Conservation (phyloP, 2,888 invertebrate genomes). For the Beris chalybata region DNA sequence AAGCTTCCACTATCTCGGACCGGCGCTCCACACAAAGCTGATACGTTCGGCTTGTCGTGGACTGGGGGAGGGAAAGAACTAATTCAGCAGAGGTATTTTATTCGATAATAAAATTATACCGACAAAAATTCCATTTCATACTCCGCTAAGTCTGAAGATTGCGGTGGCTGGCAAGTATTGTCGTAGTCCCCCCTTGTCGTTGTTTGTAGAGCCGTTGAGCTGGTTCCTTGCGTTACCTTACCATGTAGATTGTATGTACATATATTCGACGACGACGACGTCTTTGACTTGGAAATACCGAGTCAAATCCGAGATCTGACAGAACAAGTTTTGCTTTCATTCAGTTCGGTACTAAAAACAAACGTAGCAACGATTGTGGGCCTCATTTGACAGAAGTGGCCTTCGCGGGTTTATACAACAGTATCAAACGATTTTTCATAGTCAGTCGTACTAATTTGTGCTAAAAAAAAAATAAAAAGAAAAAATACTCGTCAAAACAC, state of each 20-base stretch:
- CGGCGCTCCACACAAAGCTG: no score
- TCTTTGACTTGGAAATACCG: slow-evolving; percentile 19
- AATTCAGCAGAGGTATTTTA: no score
- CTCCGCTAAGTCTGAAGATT: neutral
- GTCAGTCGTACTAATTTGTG: no score
- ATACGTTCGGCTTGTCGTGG: no score
- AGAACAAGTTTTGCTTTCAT: slow-evolving; percentile 33
- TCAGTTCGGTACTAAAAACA: slow-evolving; percentile 25
- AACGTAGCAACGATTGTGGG: slow-evolving; percentile 18
- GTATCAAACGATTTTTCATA: no score
- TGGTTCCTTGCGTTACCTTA: no score
- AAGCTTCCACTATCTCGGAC: no score
- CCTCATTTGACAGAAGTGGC: slow-evolving; percentile 26
- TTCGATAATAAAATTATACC: neutral
- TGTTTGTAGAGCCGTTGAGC: no score
- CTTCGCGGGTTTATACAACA: slow-evolving; percentile 15
- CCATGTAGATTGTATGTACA: neutral
- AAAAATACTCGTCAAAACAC: no score
- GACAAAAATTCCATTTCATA: slow-evolving; percentile 27
- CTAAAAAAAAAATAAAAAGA: no score
- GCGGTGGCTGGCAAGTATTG: neutral
- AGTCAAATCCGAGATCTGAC: slow-evolving; percentile 25
- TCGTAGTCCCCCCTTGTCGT: no score
- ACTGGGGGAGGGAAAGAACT: no score
- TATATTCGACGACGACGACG: neutral